These are phyloP conservation scores for Pherbina coryleti DNA, from an alignment of 2,888 invertebrate genomes.

Conservation along the genomic window DNA sequence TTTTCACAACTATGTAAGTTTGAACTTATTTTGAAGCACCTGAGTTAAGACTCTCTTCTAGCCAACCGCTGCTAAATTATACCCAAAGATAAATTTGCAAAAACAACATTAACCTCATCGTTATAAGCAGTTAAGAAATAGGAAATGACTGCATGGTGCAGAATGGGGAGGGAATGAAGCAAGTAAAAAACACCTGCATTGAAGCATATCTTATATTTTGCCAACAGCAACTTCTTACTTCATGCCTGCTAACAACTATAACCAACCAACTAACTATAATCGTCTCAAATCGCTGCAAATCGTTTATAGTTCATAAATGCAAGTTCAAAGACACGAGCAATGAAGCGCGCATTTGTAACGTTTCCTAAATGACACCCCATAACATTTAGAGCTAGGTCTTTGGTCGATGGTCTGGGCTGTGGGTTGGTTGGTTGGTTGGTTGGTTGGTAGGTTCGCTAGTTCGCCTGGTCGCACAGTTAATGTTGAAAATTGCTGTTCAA, in stretches of 20 bases:
- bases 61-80: constrained; percentile 8
- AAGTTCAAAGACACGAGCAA: constrained; percentile 36
- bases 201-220: constrained; percentile 22
- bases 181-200: constrained; percentile 16
- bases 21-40: not conserved
- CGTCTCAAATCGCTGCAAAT: constrained; percentile 31
- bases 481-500: not conserved
- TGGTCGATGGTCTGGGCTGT: not conserved
- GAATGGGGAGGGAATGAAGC: not conserved
- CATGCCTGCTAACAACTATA: not conserved
- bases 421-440: not conserved
- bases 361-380: constrained; percentile 18
- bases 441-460: not conserved
- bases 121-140: constrained; percentile 12
- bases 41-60: not conserved
- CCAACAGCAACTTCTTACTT: constrained; percentile 1
- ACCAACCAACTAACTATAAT: constrained; percentile 6
- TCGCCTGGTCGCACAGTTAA: not conserved
- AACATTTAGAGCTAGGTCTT: constrained; percentile 6
- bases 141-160: not conserved
- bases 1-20: constrained; percentile 2
- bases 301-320: constrained; percentile 35
- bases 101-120: not conserved
- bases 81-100: constrained; percentile 19
- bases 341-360: constrained; percentile 29